A percentile compares a stretch with the other conserved stretches of the same genome.
These are phyloP conservation scores for Pseudomugil tenellus DNA, from an alignment of 2,797 vertebrate species.

Conservation along the genomic window DNA sequence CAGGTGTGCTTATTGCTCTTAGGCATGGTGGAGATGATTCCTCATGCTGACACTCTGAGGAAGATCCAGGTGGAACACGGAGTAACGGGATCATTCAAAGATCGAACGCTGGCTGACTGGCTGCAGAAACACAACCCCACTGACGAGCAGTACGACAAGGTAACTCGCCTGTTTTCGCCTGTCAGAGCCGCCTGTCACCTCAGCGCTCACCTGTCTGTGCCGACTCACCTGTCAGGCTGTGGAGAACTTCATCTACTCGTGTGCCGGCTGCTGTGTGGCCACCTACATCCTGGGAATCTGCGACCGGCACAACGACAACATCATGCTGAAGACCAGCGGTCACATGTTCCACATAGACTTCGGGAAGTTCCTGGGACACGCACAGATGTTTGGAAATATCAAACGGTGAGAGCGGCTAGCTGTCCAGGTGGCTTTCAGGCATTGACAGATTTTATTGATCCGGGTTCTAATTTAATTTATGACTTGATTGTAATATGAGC, in stretches of 20 bases:
- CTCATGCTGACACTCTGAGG: constrained; percentile 93
- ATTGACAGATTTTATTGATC: neutral
- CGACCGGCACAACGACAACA: constrained; percentile 97
- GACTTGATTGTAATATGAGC: neutral
- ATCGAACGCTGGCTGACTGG: constrained; percentile 93
- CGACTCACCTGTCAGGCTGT: constrained; percentile 83
- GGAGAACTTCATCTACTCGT: constrained; percentile 98
- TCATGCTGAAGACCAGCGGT: constrained; percentile 97
- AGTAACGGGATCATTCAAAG: constrained; percentile 96
- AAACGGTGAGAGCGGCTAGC: constrained; percentile 85
- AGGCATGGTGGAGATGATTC: constrained; percentile 99
- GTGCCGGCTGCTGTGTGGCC: constrained; percentile 96
- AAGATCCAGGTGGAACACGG: constrained; percentile 98
- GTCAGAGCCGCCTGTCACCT: no score
- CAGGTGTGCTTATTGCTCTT: constrained; percentile 12
- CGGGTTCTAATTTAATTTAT: neutral
- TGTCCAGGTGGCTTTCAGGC: neutral
- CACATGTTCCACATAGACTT: constrained; percentile 99
- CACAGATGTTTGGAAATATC: constrained; percentile 98
- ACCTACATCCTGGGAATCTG: constrained; percentile 97
- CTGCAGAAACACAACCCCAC: constrained; percentile 94
- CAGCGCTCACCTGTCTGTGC: neutral
- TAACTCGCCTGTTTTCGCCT: constrained; percentile 45
- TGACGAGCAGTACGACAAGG: constrained; percentile 96
- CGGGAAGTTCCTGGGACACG: constrained; percentile 95